Percentiles rank a stretch among this genome's conserved stretches.
phyloP scores from a whole-genome alignment of 2,888 invertebrate species.

The Lymantria monacha region DNA sequence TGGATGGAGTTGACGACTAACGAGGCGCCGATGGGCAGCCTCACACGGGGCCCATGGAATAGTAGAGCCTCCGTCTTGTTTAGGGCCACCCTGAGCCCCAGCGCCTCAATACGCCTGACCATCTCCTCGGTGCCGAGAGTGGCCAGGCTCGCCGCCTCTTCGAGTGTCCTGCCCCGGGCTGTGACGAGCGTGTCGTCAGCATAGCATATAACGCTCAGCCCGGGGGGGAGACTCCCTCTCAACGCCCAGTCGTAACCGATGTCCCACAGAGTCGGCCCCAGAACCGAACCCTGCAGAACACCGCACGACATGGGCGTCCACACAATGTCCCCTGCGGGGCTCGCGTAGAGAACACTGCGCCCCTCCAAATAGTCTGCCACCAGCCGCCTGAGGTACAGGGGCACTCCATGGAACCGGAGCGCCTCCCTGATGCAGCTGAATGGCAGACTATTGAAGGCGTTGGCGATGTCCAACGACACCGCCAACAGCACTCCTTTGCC shows the following conservation, averaged over 20 bases:
- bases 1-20: neutral
- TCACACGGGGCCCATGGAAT: neutral
- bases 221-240: neutral
- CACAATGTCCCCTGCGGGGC: neutral
- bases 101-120: neutral
- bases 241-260: constrained; percentile 2
- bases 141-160: neutral
- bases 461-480: constrained; percentile 22
- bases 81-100: neutral
- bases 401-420: constrained; percentile 14
- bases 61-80: neutral
- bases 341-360: neutral
- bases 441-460: constrained; percentile 27
- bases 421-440: constrained; percentile 13
- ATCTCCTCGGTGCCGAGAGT: neutral
- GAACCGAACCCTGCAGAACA: constrained; percentile 5
- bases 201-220: neutral
- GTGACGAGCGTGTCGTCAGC: neutral
- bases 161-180: constrained; percentile 9
- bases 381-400: constrained; percentile 11
- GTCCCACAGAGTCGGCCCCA: constrained; percentile 7
- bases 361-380: constrained; percentile 8
- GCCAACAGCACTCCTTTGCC: constrained; percentile 14
- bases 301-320: neutral
- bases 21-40: neutral